Conservation (phyloP, 2,888 invertebrate genomes). For the Polyommatus icarus region DNA sequence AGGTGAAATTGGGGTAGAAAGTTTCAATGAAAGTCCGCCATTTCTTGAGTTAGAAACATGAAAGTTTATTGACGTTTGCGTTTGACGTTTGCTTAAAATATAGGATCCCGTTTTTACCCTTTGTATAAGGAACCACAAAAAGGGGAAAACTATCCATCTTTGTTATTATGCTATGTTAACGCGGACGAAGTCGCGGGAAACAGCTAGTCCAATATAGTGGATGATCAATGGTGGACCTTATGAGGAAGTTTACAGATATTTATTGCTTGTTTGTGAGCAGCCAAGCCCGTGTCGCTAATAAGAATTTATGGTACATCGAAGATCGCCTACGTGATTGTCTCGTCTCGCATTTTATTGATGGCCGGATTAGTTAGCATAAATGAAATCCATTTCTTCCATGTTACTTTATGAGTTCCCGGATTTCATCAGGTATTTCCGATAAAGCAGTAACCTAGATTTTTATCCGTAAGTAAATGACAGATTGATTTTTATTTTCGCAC, state of each 20-base stretch:
- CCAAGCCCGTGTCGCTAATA: constrained; percentile 6
- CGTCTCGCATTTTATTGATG: constrained; percentile 26
- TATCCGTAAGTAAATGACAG: not conserved
- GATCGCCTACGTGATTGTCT: constrained; percentile 23
- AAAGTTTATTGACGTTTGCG: no score
- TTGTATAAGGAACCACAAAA: no score
- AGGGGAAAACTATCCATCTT: no score
- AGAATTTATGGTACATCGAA: constrained; percentile 21
- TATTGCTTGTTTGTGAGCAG: constrained; percentile 23
- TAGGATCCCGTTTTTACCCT: no score
- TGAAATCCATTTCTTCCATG: constrained; percentile 23
- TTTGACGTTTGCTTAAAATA: no score
- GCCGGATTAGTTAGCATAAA: constrained; percentile 21
- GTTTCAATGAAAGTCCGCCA: no score
- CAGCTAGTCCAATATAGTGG: not conserved
- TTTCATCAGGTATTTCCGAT: not conserved
- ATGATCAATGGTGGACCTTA: constrained; percentile 16
- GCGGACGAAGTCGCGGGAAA: no score
- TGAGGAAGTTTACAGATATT: constrained; percentile 19
- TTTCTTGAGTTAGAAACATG: no score
- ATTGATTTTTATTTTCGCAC: not conserved
- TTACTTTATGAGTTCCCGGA: not conserved
- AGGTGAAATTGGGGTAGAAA: no score
- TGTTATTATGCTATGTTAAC: no score
- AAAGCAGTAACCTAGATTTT: not conserved